Evolutionary conservation across 2,113 vertebrate genomes (phyloP).

Genomic region (Ophthalmolycus amberensis): DNA sequence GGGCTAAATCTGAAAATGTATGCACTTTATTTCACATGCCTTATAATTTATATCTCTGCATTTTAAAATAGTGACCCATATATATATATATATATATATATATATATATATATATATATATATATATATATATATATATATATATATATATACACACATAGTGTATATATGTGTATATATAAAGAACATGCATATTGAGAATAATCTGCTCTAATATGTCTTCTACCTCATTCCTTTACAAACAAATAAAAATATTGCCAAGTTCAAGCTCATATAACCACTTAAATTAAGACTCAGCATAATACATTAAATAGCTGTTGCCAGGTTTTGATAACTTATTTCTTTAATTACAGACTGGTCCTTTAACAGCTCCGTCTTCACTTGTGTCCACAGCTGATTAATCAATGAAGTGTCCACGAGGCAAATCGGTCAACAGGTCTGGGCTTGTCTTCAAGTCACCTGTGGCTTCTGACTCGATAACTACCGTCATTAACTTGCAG

Average conservation of each 20-base stretch:
- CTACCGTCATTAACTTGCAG: constrained; percentile 19
- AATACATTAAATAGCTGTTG: not conserved
- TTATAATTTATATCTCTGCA: constrained; percentile 12
- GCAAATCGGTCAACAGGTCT: constrained; percentile 43
- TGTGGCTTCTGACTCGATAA: constrained; percentile 18
- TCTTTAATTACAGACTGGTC: not conserved
- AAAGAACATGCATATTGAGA: not conserved
- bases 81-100: no score
- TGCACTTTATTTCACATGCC: not conserved
- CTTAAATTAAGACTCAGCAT: not conserved
- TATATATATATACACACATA: not conserved
- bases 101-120: not conserved
- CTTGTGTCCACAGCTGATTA: constrained; percentile 38
- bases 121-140: not conserved
- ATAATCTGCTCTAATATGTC: not conserved
- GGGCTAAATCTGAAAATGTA: not conserved
- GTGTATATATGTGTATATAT: not conserved
- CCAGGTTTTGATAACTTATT: not conserved
- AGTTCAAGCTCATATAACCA: not conserved
- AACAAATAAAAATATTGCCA: not conserved
- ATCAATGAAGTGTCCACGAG: constrained; percentile 53
- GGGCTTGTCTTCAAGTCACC: constrained; percentile 61
- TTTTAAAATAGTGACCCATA: constrained; percentile 9
- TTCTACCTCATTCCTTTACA: not conserved
- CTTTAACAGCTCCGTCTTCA: not conserved